Evolutionary conservation across 1,140 invertebrate genomes (phyloP), one percentile per base, ranked within the genome.

Genomic region (Pygmarrhopalites habei): DNA sequence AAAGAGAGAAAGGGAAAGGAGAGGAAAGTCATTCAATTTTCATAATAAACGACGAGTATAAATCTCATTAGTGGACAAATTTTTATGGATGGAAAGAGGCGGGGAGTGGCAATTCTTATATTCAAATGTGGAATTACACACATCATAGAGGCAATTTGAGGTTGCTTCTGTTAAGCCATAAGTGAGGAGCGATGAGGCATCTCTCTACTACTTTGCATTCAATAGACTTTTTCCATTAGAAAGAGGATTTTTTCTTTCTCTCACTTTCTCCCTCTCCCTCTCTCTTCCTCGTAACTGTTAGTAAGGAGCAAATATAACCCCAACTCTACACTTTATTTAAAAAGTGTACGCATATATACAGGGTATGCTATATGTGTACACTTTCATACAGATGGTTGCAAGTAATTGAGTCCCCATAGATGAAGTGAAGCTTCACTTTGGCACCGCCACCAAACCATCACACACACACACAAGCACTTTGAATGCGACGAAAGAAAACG

Each of bases 211-310:
- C 60, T 70, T 70, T 60, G 62, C 68, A 70, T 64, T 67, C 68
- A 65, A 65, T 70, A 65, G 68, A 70, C 68, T 70, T 65, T 69
- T 70, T 67, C 68, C 65, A 67, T 70, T 70, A 70, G 46, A 56
- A n/a, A 67, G 60, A 67, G 65, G 68, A 65, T 67, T 67, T 69
- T 69, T 69, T 35, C 29, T n/a, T n/a, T 60, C 47, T 47, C 4
- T 47, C 17, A 10, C 19, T 47, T 25, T 47, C 44, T 41, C 39
- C 39, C n/a, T 12, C n/a, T 12, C 39, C 39, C 12, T 49, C 46
- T 14, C 46, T 23, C 23, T 14, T 49, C 23, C 46, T n/a, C 39
- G 12, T 12, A 12, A 12, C n/a, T 41, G 12, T n/a, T 41, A 12
- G n/a, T 41, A 41, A 12, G 39, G 12, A 41, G 12, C 39, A 41